Conservation (phyloP, 35 echinoderm and acorn worm species). For the Lytechinus variegatus region DNA sequence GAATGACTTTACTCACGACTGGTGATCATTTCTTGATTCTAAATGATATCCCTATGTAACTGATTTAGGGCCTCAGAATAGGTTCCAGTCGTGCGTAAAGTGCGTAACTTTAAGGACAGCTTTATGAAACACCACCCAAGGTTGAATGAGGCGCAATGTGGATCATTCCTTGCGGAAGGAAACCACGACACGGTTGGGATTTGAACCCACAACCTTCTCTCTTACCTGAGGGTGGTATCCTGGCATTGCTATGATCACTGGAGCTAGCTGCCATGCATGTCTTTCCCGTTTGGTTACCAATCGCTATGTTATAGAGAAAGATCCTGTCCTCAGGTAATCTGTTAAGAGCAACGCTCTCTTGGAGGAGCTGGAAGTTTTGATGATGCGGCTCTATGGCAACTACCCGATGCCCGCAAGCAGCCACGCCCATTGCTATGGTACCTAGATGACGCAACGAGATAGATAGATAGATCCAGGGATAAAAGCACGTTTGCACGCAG, state of each 20-base stretch:
- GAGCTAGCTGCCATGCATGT: conserved; percentile 72
- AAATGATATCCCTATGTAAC: no score
- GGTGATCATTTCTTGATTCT: no score
- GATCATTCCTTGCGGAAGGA: no score
- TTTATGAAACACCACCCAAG: no score
- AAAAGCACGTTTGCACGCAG: no score
- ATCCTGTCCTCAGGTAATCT: conserved; percentile 43
- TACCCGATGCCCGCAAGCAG: conserved; percentile 71
- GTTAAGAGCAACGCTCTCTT: conserved; percentile 74
- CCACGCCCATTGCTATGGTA: conserved; percentile 67
- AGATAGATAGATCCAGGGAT: not conserved
- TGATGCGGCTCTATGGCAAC: conserved; percentile 69
- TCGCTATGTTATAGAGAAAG: conserved; percentile 64
- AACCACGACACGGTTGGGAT: no score
- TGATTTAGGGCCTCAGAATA: no score
- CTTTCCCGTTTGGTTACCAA: conserved; percentile 68
- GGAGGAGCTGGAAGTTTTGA: conserved; percentile 57
- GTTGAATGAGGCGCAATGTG: no score
- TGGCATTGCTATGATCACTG: conserved; percentile 65
- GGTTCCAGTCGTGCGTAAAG: no score
- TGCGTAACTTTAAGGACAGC: no score
- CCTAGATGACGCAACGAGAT: conserved; percentile 48
- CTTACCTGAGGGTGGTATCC: conserved; percentile 44
- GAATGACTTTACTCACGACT: no score
- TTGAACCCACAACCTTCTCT: not conserved